These are phyloP conservation scores for Aphis gossypii DNA, from an alignment of 1,140 invertebrate genomes.

Conservation along the genomic window DNA sequence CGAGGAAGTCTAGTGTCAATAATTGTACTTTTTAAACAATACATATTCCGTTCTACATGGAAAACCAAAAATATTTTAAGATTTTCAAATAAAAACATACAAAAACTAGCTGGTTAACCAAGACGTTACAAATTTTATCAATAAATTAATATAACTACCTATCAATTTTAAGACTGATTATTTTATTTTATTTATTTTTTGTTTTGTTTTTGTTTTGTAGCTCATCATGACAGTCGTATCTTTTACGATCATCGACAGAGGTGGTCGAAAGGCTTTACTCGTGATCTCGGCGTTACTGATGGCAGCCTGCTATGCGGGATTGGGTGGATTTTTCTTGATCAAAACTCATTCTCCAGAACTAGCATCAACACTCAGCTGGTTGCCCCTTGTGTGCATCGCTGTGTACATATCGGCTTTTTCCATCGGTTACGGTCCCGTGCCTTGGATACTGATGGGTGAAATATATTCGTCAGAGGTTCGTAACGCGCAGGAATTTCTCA, in stretches of 20 bases:
- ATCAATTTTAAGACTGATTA: no score
- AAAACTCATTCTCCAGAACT: slow-evolving; percentile 61
- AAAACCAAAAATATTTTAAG: no score
- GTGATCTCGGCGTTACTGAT: slow-evolving; percentile 72
- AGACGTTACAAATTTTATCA: no score
- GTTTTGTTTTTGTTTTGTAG: neutral
- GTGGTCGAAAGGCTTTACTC: slow-evolving; percentile 72
- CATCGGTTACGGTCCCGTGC: slow-evolving; percentile 67
- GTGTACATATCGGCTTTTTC: slow-evolving; percentile 68
- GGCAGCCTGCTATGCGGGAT: slow-evolving; percentile 71
- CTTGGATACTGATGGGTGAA: slow-evolving; percentile 72
- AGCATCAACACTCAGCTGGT: slow-evolving; percentile 64
- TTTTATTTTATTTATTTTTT: neutral
- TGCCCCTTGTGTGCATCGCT: slow-evolving; percentile 67
- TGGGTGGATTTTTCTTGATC: slow-evolving; percentile 74
- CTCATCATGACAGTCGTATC: slow-evolving; percentile 68
- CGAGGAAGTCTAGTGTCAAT: no score
- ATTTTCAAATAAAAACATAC: no score
- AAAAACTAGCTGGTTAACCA: no score
- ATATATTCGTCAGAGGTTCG: slow-evolving; percentile 67
- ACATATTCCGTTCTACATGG: no score
- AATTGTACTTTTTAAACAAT: no score
- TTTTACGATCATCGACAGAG: slow-evolving; percentile 77
- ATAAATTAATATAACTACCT: no score
- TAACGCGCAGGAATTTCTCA: neutral